phyloP scores from a whole-genome alignment of 2,888 invertebrate species.

The Synergus japonicus region DNA sequence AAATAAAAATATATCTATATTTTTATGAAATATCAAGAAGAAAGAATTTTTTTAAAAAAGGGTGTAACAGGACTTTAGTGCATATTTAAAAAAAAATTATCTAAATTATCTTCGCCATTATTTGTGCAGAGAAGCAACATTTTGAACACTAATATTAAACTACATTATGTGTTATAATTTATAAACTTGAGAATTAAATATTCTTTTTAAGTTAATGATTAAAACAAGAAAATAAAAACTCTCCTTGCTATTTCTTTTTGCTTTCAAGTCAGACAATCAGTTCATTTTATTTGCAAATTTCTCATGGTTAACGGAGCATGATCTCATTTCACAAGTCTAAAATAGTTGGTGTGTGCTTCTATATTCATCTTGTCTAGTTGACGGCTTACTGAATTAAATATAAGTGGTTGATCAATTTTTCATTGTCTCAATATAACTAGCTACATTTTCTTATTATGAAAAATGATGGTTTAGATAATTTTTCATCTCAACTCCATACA shows the following conservation, averaged over 20 bases:
- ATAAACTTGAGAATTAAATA: too few relatives aligned
- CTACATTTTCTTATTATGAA: background rate
- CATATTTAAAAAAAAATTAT: too few relatives aligned
- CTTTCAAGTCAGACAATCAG: background rate
- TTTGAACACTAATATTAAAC: background rate
- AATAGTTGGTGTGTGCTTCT: background rate
- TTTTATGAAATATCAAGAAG: too few relatives aligned
- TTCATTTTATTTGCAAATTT: constrained; percentile 20
- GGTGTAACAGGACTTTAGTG: too few relatives aligned
- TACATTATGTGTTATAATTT: too few relatives aligned
- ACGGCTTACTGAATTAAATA: background rate
- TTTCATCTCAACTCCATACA: too few relatives aligned
- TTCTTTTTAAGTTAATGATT: too few relatives aligned
- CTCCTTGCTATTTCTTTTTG: background rate
- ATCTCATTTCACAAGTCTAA: constrained; percentile 10
- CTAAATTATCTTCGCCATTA: background rate
- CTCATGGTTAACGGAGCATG: constrained; percentile 25
- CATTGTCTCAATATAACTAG: background rate
- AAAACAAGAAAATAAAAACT: background rate
- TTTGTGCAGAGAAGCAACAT: background rate
- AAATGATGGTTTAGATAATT: background rate
- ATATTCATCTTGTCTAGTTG: constrained; percentile 10
- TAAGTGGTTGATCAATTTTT: constrained; percentile 16
- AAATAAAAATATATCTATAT: too few relatives aligned
- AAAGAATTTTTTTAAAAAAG: too few relatives aligned